Base-by-base conservation (phyloP, 2,113 vertebrate genomes). In the Paraplagusia blochii region DNA sequence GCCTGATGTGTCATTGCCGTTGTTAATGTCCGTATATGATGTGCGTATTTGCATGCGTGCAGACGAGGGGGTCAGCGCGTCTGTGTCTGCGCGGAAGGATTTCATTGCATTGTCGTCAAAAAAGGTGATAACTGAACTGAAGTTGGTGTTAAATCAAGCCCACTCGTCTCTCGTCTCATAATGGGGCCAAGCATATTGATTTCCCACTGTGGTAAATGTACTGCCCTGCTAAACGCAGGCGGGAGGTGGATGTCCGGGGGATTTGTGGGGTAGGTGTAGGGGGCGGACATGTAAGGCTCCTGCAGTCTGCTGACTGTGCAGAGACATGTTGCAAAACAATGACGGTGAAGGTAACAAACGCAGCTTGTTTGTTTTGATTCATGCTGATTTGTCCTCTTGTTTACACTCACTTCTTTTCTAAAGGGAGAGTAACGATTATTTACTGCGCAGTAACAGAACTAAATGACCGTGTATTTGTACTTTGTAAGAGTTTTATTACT, bases 161-260 rank as follows among this genome's bases (percentile, higher is more conserved):
- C 43, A 36, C 66, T 58, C 58, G 62, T 78, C 69, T 63, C 66
- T 58, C 58, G 62, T 78, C 69, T 63, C 50, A 65, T 76, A 69
- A 80, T 58, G 58, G 56, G 64, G 56, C 52, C 52, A 3, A 44
- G 45, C 38, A 11, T 54, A 78, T 78, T 69, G 76, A 83, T 83
- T 74, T 49, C 48, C 56, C 51, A 58, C 42, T 49, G 14, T 53
- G 53, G 44, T 67, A 38, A 64, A 66, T 82, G 53, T 58, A 74
- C 57, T 54, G 60, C 63, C 53, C 47, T 45, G 65, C 59, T 36
- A 13, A 54, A 53, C 57, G 45, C 11, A 1, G 38, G 44, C 16
- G 1, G 1, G 39, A 54, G 40, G 39, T 39, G 46, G 58, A 69
- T 48, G 60, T 35, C 12, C 44, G 33, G 14, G 34, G 22, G 53